Evolutionary conservation across 2,888 invertebrate species (phyloP).

Genomic region (Troides oblongomaculatus): DNA sequence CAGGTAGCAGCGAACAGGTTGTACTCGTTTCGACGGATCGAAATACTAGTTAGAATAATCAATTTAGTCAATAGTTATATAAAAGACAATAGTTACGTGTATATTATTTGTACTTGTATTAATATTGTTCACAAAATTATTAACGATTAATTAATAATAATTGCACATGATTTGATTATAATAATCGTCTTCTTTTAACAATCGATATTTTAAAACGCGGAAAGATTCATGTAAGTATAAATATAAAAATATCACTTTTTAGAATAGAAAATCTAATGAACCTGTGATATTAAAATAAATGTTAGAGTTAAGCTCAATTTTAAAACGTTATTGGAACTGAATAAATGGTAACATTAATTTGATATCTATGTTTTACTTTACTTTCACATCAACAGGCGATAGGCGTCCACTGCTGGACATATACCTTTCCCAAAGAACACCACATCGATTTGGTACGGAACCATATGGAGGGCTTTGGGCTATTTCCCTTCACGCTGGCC

Average conservation of each 20-base stretch:
- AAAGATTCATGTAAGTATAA: slow-evolving; percentile 15
- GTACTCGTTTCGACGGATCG: neutral
- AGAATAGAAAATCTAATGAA: slow-evolving; percentile 49
- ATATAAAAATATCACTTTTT: slow-evolving; percentile 33
- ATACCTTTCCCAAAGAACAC: no score
- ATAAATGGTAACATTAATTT: slow-evolving; percentile 56
- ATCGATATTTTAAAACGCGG: slow-evolving; percentile 14
- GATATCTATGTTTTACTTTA: slow-evolving; percentile 27
- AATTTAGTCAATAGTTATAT: slow-evolving; percentile 25
- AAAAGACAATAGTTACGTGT: slow-evolving; percentile 24
- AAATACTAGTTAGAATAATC: slow-evolving; percentile 26
- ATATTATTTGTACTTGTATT: slow-evolving; percentile 22
- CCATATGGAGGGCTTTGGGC: no score
- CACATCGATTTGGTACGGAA: no score
- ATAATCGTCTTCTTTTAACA: slow-evolving; percentile 26
- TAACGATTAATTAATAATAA: slow-evolving; percentile 17
- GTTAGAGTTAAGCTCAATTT: slow-evolving; percentile 57
- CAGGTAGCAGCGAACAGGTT: slow-evolving; percentile 30
- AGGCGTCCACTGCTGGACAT: no score
- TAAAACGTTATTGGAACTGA: slow-evolving; percentile 61
- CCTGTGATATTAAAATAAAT: slow-evolving; percentile 75
- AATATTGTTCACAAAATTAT: slow-evolving; percentile 22
- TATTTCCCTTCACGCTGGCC: no score
- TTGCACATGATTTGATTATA: slow-evolving; percentile 25
- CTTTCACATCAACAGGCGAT: neutral